phyloP scores from a whole-genome alignment of 1,140 invertebrate species.

The Oedothorax gibbosus region DNA sequence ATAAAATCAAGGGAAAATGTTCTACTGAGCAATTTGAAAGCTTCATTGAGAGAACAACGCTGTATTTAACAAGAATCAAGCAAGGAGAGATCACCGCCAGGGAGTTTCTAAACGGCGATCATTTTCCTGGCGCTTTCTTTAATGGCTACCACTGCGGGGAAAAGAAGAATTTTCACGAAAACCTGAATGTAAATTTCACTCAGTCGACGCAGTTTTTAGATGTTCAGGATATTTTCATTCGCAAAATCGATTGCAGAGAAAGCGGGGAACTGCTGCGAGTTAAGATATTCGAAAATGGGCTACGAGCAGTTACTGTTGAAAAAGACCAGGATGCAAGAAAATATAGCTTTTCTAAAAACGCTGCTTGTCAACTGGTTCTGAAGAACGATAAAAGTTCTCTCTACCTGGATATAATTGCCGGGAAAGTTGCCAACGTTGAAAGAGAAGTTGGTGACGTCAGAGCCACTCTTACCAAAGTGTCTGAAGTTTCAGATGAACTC shows the following conservation, averaged over 20 bases:
- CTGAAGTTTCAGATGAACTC: not conserved
- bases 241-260: not conserved
- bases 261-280: not conserved
- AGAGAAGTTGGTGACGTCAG: not conserved
- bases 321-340: not conserved
- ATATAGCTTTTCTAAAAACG: not conserved
- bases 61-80: not conserved
- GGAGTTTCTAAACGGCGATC: not conserved
- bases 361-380: constrained; percentile 8
- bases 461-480: not conserved
- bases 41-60: not conserved
- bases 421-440: constrained; percentile 2
- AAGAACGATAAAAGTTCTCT: not conserved
- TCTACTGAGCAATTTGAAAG: not conserved
- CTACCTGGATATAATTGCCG: not conserved
- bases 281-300: not conserved
- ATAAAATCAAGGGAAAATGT: not conserved
- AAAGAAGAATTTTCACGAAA: not conserved
- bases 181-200: constrained; percentile 26
- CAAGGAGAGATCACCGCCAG: not conserved
- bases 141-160: not conserved
- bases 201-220: not conserved
- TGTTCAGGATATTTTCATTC: not conserved
- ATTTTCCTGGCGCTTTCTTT: constrained; percentile 9
- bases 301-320: not conserved